phyloP scores from a whole-genome alignment of 2,113 vertebrate species.

The Xyrauchen texanus region DNA sequence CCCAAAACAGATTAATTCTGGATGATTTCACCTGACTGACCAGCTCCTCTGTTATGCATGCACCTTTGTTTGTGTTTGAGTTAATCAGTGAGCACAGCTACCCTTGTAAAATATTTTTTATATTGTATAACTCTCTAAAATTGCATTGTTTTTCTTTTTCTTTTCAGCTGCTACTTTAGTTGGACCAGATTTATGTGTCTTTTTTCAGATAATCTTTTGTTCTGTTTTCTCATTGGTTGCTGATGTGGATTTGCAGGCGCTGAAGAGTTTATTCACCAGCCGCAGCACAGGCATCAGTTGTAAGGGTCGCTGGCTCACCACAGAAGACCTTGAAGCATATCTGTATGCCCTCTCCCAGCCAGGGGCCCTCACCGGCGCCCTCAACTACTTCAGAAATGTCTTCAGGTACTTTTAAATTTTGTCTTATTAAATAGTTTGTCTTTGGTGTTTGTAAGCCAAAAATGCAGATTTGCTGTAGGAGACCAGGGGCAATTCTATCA shows the following conservation, averaged over 20 bases:
- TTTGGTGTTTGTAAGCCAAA: background rate
- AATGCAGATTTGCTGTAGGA: background rate
- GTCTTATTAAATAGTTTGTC: background rate
- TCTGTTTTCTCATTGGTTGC: conserved; percentile 21
- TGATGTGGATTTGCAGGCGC: conserved; percentile 69
- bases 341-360: conserved; percentile 94
- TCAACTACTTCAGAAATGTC: conserved; percentile 94
- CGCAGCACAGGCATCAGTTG: conserved; percentile 86
- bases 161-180: too few relatives aligned
- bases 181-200: background rate
- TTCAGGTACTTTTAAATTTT: conserved; percentile 80
- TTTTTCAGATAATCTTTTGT: background rate
- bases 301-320: conserved; percentile 85
- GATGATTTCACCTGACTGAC: background rate
- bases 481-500: too few relatives aligned
- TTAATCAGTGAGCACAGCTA: background rate
- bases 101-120: background rate
- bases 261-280: conserved; percentile 92
- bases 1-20: background rate
- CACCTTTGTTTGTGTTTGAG: background rate
- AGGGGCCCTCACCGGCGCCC: conserved; percentile 89
- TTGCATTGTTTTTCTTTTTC: background rate
- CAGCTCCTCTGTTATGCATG: background rate
- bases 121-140: background rate
- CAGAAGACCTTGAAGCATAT: conserved; percentile 93